phyloP scores from a whole-genome alignment of 2,113 vertebrate genomes.

The Damaliscus lunatus region DNA sequence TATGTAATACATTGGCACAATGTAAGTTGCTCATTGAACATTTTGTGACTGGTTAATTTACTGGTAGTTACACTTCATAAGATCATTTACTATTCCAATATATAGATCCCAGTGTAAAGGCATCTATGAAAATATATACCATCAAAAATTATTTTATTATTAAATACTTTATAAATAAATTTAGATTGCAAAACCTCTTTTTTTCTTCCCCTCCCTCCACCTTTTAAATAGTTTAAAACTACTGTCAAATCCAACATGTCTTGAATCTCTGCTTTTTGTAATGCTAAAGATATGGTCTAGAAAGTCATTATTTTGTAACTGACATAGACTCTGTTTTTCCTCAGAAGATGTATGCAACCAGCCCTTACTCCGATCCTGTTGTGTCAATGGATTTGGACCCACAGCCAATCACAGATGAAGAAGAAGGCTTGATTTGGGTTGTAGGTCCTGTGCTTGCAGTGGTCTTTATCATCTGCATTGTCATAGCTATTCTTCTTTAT shows the following conservation, averaged over 20 bases:
- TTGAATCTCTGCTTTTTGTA: background rate
- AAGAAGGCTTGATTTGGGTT: conserved; percentile 98
- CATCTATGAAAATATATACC: background rate
- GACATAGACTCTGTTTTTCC: conserved; percentile 57
- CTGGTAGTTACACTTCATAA: background rate
- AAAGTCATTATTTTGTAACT: background rate
- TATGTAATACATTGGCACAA: background rate
- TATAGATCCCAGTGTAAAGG: background rate
- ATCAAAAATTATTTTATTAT: background rate
- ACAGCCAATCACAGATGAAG: conserved; percentile 97
- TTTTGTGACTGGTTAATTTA: background rate
- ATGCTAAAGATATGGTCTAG: background rate
- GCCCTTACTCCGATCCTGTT: conserved; percentile 96
- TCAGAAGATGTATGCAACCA: conserved; percentile 97
- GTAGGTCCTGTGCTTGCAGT: conserved; percentile 98
- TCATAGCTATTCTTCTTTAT: conserved; percentile 98
- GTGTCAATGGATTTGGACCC: conserved; percentile 96
- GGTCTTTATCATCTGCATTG: conserved; percentile 99
- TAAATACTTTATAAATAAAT: background rate
- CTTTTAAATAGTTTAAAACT: background rate
- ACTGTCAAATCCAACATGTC: background rate
- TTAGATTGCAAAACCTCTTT: background rate
- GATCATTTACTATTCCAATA: background rate
- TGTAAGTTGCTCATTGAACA: background rate
- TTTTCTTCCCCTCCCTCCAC: too few species aligned